phyloP scores from a whole-genome alignment of 1,140 invertebrate species.

The Ips typographus region DNA sequence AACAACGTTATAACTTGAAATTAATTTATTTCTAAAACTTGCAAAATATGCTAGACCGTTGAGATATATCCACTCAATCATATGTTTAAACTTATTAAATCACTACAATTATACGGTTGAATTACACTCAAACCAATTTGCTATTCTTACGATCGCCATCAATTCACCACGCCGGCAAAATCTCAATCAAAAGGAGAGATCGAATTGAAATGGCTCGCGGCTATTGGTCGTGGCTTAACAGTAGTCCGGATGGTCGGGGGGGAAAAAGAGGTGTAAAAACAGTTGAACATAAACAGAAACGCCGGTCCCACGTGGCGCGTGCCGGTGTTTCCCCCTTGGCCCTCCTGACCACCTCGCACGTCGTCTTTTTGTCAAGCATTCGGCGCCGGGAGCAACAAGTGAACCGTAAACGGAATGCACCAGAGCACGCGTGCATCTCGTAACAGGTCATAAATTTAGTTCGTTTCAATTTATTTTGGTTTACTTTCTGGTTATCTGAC shows the following conservation, averaged over 20 bases:
- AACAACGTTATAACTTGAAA: too few relatives aligned
- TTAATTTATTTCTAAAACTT: too few relatives aligned
- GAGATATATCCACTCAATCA: too few relatives aligned
- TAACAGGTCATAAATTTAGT: conserved; percentile 27
- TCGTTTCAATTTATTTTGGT: conserved; percentile 10
- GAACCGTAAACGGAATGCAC: conserved; percentile 23
- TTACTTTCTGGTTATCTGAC: not conserved
- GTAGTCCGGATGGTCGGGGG: not conserved
- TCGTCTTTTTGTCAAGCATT: conserved; percentile 26
- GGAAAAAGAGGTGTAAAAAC: conserved; percentile 15
- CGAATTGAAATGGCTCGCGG: too few relatives aligned
- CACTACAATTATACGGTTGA: too few relatives aligned
- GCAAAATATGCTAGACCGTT: too few relatives aligned
- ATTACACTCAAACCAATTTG: too few relatives aligned
- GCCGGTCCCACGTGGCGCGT: conserved; percentile 26
- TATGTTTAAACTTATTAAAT: too few relatives aligned
- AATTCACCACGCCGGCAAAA: too few relatives aligned
- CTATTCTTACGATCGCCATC: too few relatives aligned
- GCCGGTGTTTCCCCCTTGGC: not conserved
- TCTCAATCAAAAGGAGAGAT: too few relatives aligned
- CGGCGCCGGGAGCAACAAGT: conserved; percentile 25
- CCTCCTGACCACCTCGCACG: not conserved
- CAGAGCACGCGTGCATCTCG: conserved; percentile 21
- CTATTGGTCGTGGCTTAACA: too few relatives aligned
- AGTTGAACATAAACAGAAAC: conserved; percentile 26